Evolutionary conservation across 2,888 invertebrate species (phyloP).

Genomic region (Andricus curvator): DNA sequence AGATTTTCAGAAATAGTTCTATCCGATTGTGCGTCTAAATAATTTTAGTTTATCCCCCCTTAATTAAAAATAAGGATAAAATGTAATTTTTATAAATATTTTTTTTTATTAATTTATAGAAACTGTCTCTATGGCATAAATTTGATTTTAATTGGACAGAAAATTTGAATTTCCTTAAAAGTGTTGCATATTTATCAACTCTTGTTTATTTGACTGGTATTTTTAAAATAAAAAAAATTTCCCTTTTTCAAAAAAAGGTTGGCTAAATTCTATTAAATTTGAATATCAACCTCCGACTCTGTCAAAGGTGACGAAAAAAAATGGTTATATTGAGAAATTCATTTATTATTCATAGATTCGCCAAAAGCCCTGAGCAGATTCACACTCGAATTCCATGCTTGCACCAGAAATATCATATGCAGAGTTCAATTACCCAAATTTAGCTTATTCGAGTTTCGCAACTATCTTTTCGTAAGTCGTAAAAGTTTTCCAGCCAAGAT

Average conservation of each 20-base stretch:
- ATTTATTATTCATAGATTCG: constrained; percentile 29
- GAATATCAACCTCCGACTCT: neutral
- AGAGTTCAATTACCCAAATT: constrained; percentile 29
- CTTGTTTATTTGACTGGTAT: too few relatives aligned
- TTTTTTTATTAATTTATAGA: too few relatives aligned
- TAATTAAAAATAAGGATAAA: too few relatives aligned
- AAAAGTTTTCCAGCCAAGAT: constrained; percentile 21
- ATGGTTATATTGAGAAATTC: neutral
- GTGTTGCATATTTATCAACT: too few relatives aligned
- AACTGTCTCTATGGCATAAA: too few relatives aligned
- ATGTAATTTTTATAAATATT: too few relatives aligned
- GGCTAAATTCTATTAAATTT: neutral
- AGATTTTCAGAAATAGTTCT: too few relatives aligned
- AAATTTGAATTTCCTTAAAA: too few relatives aligned
- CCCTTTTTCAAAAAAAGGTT: neutral
- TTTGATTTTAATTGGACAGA: too few relatives aligned
- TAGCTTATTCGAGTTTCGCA: constrained; percentile 22
- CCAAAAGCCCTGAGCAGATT: neutral
- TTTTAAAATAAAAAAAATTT: too few relatives aligned
- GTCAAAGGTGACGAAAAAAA: neutral
- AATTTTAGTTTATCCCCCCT: too few relatives aligned
- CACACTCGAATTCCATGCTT: neutral
- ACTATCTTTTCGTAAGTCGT: constrained; percentile 21
- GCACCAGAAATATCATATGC: neutral
- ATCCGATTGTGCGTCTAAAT: too few relatives aligned